A percentile compares a stretch with the other conserved stretches of the same genome.
phyloP scores from a whole-genome alignment of 2,797 vertebrate genomes.

The Bradypodion ventrale region DNA sequence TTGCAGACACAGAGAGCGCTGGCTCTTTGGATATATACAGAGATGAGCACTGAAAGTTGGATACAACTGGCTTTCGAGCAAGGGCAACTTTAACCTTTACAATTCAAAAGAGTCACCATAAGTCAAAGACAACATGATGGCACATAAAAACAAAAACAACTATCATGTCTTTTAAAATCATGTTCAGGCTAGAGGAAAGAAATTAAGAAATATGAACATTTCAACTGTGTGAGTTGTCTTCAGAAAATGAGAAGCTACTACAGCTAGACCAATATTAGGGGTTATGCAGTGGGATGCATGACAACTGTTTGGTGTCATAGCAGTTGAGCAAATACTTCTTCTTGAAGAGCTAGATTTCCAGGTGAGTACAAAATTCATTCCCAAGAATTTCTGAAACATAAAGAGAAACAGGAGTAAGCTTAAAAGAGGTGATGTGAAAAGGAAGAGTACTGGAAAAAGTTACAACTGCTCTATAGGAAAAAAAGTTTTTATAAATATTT shows the following conservation, averaged over 20 bases:
- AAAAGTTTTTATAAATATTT: too few relatives aligned
- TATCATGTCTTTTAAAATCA: neutral
- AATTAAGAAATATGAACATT: neutral
- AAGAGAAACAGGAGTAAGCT: neutral
- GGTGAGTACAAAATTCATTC: neutral
- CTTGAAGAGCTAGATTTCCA: neutral
- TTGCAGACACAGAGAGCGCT: too few relatives aligned
- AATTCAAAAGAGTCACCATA: too few relatives aligned
- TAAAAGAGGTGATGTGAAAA: neutral
- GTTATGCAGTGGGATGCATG: neutral
- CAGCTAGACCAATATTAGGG: neutral
- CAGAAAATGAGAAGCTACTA: neutral
- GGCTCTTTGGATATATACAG: too few relatives aligned
- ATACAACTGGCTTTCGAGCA: too few relatives aligned
- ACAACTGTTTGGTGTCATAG: neutral
- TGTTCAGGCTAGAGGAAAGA: neutral
- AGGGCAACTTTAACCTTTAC: too few relatives aligned
- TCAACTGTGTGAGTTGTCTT: neutral
- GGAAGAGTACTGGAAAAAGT: neutral
- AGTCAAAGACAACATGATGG: too few relatives aligned
- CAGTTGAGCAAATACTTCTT: neutral
- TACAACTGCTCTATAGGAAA: too few relatives aligned
- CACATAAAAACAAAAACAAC: too few relatives aligned
- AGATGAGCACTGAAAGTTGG: too few relatives aligned
- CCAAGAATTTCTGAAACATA: neutral